Evolutionary conservation across 2,113 vertebrate genomes (phyloP).

Genomic region (Osmerus mordax): DNA sequence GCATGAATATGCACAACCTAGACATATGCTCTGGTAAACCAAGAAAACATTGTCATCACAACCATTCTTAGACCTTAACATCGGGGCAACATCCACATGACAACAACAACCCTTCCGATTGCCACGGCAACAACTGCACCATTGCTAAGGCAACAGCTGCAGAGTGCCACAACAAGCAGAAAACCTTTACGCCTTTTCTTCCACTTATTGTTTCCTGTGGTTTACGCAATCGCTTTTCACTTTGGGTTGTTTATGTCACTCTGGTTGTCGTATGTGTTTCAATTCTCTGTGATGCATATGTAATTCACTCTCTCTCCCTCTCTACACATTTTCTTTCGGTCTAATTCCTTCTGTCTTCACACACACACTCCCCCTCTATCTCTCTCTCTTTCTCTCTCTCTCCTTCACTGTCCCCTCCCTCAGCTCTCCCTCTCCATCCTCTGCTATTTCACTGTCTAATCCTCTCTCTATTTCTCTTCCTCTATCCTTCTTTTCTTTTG

Average conservation of each 20-base stretch:
- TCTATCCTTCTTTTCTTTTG: conserved; percentile 54
- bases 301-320: conserved; percentile 39
- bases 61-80: conserved; percentile 1
- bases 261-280: conserved; percentile 41
- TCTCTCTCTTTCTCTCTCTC: conserved; percentile 32
- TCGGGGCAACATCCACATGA: conserved; percentile 55
- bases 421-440: conserved; percentile 51
- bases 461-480: conserved; percentile 51
- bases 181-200: conserved; percentile 40
- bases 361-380: conserved; percentile 28
- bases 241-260: conserved; percentile 24
- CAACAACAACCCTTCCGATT: conserved; percentile 68
- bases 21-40: not conserved
- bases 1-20: conserved; percentile 5
- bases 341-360: conserved; percentile 66
- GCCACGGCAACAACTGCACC: conserved; percentile 78
- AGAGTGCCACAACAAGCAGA: conserved; percentile 68
- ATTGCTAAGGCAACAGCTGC: conserved; percentile 77
- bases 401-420: conserved; percentile 57
- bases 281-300: conserved; percentile 61
- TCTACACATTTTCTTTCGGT: conserved; percentile 63
- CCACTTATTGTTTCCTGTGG: conserved; percentile 22
- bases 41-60: not conserved
- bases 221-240: conserved; percentile 19
- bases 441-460: conserved; percentile 52